Conservation (phyloP, 2,888 invertebrate species). For the Caenorhabditis sp. region DNA sequence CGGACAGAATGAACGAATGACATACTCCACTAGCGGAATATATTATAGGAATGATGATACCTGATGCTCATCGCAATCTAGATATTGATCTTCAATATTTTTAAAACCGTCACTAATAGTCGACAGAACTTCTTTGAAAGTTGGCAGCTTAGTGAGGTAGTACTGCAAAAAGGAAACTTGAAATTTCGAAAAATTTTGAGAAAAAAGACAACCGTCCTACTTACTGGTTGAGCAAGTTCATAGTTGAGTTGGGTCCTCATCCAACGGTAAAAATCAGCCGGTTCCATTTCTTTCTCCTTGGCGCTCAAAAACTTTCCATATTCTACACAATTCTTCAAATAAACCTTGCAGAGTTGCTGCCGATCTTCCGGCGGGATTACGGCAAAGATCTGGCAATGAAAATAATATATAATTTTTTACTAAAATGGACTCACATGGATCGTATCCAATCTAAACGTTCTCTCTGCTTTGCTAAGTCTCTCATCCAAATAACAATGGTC, state of each 20-base stretch:
- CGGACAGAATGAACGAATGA: too few relatives aligned
- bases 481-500: not conserved
- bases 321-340: not conserved
- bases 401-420: not conserved
- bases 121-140: not conserved
- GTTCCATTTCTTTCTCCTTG: constrained; percentile 8
- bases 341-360: not conserved
- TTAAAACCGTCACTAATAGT: not conserved
- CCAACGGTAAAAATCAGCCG: not conserved
- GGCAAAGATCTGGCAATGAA: not conserved
- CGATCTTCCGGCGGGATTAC: not conserved
- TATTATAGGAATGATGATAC: too few relatives aligned
- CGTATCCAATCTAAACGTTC: not conserved
- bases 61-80: too few relatives aligned
- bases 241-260: not conserved
- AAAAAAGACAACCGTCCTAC: not conserved
- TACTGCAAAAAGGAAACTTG: not conserved
- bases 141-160: not conserved
- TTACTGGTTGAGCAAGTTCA: not conserved
- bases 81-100: too few relatives aligned
- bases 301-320: not conserved
- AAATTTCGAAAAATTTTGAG: too few relatives aligned
- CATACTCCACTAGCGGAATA: too few relatives aligned
- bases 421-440: not conserved
- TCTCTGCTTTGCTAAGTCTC: not conserved